Conservation (phyloP, 1,140 invertebrate species). For the Spodoptera frugiperda region DNA sequence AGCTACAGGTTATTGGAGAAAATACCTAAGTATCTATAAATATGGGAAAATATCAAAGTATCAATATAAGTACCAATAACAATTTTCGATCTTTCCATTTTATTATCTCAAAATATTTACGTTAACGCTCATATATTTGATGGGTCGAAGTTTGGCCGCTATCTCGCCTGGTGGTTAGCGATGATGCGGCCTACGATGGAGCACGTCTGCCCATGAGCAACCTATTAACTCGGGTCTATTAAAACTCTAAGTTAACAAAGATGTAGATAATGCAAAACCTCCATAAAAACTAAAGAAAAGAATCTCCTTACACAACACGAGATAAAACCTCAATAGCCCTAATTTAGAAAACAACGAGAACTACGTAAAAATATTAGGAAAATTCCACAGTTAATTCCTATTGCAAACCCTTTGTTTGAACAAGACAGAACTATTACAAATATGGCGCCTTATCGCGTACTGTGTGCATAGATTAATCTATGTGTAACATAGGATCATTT, state of each 20-base stretch:
- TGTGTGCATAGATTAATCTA: conserved; percentile 10
- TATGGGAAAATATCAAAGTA: no score
- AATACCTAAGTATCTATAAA: no score
- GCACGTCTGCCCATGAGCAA: no score
- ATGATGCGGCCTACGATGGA: no score
- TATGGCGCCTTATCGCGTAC: conserved; percentile 4
- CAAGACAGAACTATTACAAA: conserved; percentile 16
- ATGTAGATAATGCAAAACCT: not conserved
- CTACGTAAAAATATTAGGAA: not conserved
- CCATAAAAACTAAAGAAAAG: not conserved
- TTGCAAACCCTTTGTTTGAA: not conserved
- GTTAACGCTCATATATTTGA: no score
- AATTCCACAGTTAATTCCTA: conserved; percentile 6
- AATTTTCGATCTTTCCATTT: no score
- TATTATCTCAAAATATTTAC: no score
- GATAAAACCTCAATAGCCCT: not conserved
- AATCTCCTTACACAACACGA: not conserved
- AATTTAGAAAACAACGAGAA: not conserved
- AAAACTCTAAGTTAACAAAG: not conserved
- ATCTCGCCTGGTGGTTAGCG: no score
- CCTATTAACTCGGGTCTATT: no score
- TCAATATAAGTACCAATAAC: no score
- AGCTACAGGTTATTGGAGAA: no score
- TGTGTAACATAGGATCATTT: not conserved
- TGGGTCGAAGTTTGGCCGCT: no score